Evolutionary conservation across 2,888 invertebrate genomes (phyloP).

Genomic region (Stenolophus ochropezus): DNA sequence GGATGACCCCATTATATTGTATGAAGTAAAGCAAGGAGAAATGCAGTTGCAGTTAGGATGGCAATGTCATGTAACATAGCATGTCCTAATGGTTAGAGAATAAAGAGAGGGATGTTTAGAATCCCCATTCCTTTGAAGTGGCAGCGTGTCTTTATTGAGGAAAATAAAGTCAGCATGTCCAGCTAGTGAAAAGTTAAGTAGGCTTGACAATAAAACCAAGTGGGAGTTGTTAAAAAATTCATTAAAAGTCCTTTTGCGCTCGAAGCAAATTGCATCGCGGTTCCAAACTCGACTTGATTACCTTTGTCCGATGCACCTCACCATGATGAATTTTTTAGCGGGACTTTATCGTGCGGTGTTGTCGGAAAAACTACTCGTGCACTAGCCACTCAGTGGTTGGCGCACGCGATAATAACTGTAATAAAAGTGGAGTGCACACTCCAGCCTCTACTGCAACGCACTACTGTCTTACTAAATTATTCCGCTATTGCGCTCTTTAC

Average conservation of each 20-base stretch:
- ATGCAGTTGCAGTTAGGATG: no score
- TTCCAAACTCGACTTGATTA: slow-evolving; percentile 8
- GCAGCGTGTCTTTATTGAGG: not conserved
- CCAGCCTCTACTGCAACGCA: slow-evolving; percentile 17
- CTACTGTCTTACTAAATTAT: slow-evolving; percentile 37
- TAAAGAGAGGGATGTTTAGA: no score
- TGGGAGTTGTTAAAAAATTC: slow-evolving; percentile 17
- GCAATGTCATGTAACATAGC: no score
- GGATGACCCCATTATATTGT: no score
- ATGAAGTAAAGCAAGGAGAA: no score
- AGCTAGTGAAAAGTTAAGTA: slow-evolving; percentile 20
- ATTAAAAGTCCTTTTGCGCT: slow-evolving; percentile 31
- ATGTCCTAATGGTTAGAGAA: no score
- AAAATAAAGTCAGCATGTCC: not conserved
- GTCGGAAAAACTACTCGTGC: slow-evolving; percentile 9
- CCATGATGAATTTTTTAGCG: slow-evolving; percentile 30
- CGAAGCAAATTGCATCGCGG: slow-evolving; percentile 29
- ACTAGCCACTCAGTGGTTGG: not conserved
- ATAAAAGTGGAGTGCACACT: slow-evolving; percentile 42
- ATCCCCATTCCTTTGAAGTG: not conserved
- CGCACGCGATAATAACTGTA: slow-evolving; percentile 40
- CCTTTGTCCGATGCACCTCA: slow-evolving; percentile 12
- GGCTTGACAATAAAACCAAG: slow-evolving; percentile 20
- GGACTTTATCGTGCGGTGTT: slow-evolving; percentile 12
- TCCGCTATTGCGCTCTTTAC: not conserved